Evolutionary conservation across 2,113 vertebrate species (phyloP), one percentile per base, ranked within the genome.

Genomic region (Acrocephalus arundinaceus): DNA sequence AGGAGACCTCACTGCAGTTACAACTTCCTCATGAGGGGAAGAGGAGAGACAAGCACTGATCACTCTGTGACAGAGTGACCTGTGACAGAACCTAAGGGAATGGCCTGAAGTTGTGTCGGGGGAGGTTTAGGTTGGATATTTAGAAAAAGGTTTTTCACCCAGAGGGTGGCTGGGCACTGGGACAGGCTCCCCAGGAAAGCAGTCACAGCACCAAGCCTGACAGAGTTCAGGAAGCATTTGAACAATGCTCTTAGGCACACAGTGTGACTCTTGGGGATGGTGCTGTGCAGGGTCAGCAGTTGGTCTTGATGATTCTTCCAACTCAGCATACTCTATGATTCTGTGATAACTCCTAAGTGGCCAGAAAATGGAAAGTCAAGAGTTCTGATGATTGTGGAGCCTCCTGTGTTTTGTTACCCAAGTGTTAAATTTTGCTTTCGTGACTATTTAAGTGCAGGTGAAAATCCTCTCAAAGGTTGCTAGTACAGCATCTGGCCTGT

Each of bases 11-110:
- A 2, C 2, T 33, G 62, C 73, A 52, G 7, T 12, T 5, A 22
- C 2, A 9, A 1, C 14, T 59, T 52, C 8, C 17, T 27, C 0
- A 0, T 10, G 27, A 59, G 11, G 27, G 16, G 27, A 45, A 22
- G 31, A 35, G 31, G 11, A 59, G 14, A 11, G 54, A 8, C 31
- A 11, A 25, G 2, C 62, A 33, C 31, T 52, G 37, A 22, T 45
- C 17, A 0, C 13, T 49, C 52, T 35, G 10, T 17, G 11, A 39
- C 37, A 39, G 37, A 39, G 59, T 28, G 43, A 30, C 49, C 39
- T 2, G 13, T 11, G 45, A 37, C 37, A 59, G 45, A 4, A 35
- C 25, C 10, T 3, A 2, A 59, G 37, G 35, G 31, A 14, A 58
- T 31, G 45, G 45, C 37, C 62, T 45, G 13, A 45, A 37, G 25